Base-by-base conservation (phyloP, 2,797 vertebrate species). In the Hyperoplus lanceolatus region DNA sequence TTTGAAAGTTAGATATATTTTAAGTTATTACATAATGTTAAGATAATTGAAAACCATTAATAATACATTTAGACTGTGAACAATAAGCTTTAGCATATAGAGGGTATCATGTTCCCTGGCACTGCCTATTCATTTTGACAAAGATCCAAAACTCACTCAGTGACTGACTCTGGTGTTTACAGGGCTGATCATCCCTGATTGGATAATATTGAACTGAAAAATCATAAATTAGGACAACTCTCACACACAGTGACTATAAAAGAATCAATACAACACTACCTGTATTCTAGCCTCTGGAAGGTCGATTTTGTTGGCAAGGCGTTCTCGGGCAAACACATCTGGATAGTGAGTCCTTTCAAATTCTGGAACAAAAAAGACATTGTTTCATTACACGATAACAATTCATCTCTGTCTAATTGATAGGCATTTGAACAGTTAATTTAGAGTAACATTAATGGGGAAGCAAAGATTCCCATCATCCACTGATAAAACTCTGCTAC, bases 321-420 rank as follows among this genome's bases (percentile, higher is more conserved):
- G 97, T 94, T 99, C 98, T 82, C 98, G 95, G 67, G 98, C 98
- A 90, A 99, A 99, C 68, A 99, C 98, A 91, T 99, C 98, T 5
- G 98, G 98, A 82, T 99, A 99, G 90, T 99, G 98, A 88, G 98
- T 99, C 93, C 98, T 96, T 93, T 99, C 98, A 92, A 99, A 99
- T 92, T 99, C 98, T 99, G 93, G 29, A 92, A 78, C 16, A 42
- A 55, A 71, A 29, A 15, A 38, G 7, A 56, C 39, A 55, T 21
- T 5, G 12, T 15, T n/a, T 72, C 9, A 75, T 73, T 50, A 63
- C 3, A 70, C 39, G 21, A 60, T 42, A 21, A 42, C 15, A 58
- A 2, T 9, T 54, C 5, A 18, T 9, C 42, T 12, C 4, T 60
- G 45, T 61, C 13, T 21, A 48, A 43, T 41, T 73, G 8, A 64